Evolutionary conservation across 2,888 invertebrate species (phyloP), one percentile per base, ranked within the genome.

Genomic region (Rosalia funebris): DNA sequence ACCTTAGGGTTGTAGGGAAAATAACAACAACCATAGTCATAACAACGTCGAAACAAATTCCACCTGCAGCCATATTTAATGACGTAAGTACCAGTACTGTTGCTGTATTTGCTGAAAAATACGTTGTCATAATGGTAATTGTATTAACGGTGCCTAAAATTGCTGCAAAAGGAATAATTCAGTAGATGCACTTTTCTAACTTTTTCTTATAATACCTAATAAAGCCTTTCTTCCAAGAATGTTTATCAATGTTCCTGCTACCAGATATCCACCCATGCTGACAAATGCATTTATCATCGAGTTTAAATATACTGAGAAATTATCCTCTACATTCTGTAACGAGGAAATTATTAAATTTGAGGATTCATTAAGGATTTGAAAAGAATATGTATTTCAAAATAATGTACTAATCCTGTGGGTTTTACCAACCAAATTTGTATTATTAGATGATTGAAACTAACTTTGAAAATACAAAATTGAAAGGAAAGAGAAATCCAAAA

Each of bases 1-100:
- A 89, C 89, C 89, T 85, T 11, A 89, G 78, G 0, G 86, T 84
- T 0, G 90, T 89, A 0, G 89, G 89, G 64, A 90, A 89, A 37
- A 89, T 74, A 57, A 88, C 86, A 0, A 89, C 88, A 58, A 87
- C 80, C 69, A 89, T 82, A 76, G 89, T 84, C 65, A 88, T 78
- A 62, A 89, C 75, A 57, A 90, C 77, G 71, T 89, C 89, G 63
- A 85, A 76, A 66, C 84, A 73, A 65, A 90, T 80, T 57, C 88
- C 82, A 0, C 83, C 83, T 60, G 85, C 77, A 1, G 85, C 83
- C 2, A 87, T 79, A 42, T 84, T 85, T 0, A 84, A 70, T 1
- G 89, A 83, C 2, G 88, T 84, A 68, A 87, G 77, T 1, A 83
- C 81, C 1, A 88, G 81, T 1, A 87, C 87, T 0, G 84, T 77